Base-by-base conservation (phyloP, 1,140 invertebrate genomes). In the Trigoniulus corallinus region DNA sequence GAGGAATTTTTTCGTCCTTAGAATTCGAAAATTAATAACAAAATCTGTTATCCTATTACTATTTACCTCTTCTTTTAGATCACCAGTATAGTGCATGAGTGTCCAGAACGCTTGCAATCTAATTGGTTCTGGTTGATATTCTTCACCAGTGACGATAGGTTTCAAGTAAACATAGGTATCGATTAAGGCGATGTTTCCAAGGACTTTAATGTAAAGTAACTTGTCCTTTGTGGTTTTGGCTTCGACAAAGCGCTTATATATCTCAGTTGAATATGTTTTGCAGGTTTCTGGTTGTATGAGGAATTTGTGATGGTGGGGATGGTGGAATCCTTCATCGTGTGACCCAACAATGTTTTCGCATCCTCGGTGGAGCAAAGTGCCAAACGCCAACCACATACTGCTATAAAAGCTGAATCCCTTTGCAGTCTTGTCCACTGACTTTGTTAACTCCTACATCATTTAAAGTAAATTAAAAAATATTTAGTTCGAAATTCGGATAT, bases 311-410 rank as follows among this genome's bases (percentile, higher is more conserved):
- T 44, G 4, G 23, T 15, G 3, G 29, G 39, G 22, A 44, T 50
- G 39, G 15, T 39, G 25, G 27, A 20, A 25, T 18, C 3, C 7
- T 2, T 3, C 15, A 21, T 46, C 20, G 21, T 44, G 37, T 7
- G 4, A 24, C 18, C 42, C 42, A 20, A 4, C 21, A 20, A 24
- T 18, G 7, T 20, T 44, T 3, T 41, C 48, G 39, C 48, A 50
- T 4, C 48, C 48, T 10, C n/a, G 21, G 39, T 44, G 24, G 15
- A 50, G 7, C 20, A 50, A 22, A 3, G 47, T 48, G 23, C 47
- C 47, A 24, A 41, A 50, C 21, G 37, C 37, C 41, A 44, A 27
- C 23, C 37, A 22, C 34, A 18, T 2, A n/a, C 3, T 50, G n/a
- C n/a, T n/a, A n/a, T n/a, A n/a, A n/a, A n/a, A n/a, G n/a, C n/a